A percentile compares a stretch with the other conserved stretches of the same genome.
Evolutionary conservation across 1,140 invertebrate species (phyloP).

Genomic region (Tetragonula clypearis): DNA sequence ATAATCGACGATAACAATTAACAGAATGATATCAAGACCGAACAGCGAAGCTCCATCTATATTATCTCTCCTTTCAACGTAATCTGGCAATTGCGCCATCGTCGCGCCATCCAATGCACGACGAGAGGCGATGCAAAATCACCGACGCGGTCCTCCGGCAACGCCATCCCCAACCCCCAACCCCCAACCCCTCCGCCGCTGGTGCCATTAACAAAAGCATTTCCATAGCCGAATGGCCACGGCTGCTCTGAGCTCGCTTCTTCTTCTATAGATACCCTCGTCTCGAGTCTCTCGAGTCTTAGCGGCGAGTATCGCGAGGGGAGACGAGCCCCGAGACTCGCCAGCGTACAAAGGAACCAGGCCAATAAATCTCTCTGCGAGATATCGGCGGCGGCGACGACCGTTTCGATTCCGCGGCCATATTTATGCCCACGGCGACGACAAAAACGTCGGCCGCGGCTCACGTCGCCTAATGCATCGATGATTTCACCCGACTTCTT

Average conservation of each 20-base stretch:
- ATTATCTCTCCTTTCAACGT: neutral
- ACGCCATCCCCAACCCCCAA: neutral
- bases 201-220: slow-evolving; percentile 24
- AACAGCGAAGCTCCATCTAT: neutral
- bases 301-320: slow-evolving; percentile 22
- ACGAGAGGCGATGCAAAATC: neutral
- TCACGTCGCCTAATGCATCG: neutral
- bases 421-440: slow-evolving; percentile 14
- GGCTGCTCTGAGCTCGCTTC: neutral
- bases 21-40: neutral
- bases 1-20: neutral
- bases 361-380: slow-evolving; percentile 28
- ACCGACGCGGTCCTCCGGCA: too few species aligned
- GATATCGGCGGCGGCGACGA: neutral
- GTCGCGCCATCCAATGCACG: too few species aligned
- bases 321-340: neutral
- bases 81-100: neutral
- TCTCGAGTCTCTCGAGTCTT: neutral
- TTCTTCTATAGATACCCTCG: neutral
- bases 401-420: slow-evolving; percentile 31
- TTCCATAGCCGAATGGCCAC: neutral
- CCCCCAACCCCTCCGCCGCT: too few species aligned
- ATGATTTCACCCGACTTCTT: neutral
- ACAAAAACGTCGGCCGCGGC: slow-evolving; percentile 5
- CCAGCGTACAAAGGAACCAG: slow-evolving; percentile 15